A percentile compares a stretch with the other conserved stretches of the same genome.
Evolutionary conservation across 2,113 vertebrate species (phyloP).

Genomic region (Brachyistius frenatus): DNA sequence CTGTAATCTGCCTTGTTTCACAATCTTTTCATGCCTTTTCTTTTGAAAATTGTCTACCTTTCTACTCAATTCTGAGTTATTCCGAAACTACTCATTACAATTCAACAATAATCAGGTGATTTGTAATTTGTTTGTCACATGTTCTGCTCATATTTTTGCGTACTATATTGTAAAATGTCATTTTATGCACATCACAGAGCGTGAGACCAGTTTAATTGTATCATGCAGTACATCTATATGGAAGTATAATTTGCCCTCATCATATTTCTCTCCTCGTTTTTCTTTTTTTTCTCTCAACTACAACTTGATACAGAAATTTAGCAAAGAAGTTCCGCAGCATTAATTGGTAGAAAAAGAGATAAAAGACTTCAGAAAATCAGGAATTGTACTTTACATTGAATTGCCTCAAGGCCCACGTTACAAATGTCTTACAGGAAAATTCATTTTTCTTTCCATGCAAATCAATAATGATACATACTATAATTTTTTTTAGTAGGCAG

Average conservation of each 20-base stretch:
- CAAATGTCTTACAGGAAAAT: constrained; percentile 8
- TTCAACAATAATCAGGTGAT: constrained; percentile 5
- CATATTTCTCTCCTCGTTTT: neutral
- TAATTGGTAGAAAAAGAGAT: constrained; percentile 1
- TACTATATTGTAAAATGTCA: neutral
- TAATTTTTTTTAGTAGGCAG: neutral
- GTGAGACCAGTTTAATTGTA: neutral
- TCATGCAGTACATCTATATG: neutral
- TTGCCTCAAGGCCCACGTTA: constrained; percentile 11
- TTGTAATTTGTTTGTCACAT: neutral
- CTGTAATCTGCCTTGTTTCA: constrained; percentile 16
- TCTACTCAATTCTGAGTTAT: neutral
- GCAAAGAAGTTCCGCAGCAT: neutral
- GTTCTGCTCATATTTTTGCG: neutral
- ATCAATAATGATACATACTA: neutral
- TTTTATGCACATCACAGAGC: neutral
- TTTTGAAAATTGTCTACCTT: constrained; percentile 9
- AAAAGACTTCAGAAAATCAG: constrained; percentile 3
- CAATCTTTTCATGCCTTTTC: neutral
- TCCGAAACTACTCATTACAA: neutral
- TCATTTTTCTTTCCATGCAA: constrained; percentile 3
- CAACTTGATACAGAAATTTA: neutral
- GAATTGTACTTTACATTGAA: neutral
- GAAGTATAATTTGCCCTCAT: neutral
- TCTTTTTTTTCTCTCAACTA: neutral